These are phyloP conservation scores for Corythaixoides concolor DNA, from an alignment of 2,113 vertebrate species.

Conservation along the genomic window DNA sequence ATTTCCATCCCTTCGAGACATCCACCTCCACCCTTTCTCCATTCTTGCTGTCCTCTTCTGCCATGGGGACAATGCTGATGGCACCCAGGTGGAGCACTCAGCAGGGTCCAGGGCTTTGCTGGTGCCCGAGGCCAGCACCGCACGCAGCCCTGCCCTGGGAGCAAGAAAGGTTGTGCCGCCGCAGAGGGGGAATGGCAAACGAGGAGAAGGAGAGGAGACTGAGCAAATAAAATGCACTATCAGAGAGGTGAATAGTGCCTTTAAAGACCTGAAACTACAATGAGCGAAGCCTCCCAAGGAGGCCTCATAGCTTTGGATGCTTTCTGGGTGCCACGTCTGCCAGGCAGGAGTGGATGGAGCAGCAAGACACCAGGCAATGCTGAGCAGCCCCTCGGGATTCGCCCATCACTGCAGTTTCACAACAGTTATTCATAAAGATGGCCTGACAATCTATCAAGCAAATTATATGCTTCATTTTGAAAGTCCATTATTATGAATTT, in stretches of 20 bases:
- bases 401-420: neutral
- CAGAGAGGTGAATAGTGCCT: neutral
- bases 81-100: neutral
- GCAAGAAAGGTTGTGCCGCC: neutral
- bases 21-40: neutral
- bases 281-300: neutral
- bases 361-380: neutral
- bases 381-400: neutral
- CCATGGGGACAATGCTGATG: neutral
- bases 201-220: neutral
- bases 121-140: fast-evolving
- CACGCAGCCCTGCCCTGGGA: fast-evolving
- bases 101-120: neutral
- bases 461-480: neutral
- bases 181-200: neutral
- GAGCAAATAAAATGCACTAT: neutral
- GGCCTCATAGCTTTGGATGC: neutral
- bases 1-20: neutral
- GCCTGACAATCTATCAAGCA: neutral
- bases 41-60: neutral
- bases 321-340: too few relatives aligned
- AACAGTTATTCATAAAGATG: neutral
- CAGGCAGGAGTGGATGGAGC: neutral
- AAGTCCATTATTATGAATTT: neutral
- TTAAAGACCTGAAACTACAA: neutral